phyloP scores from a whole-genome alignment of 2,888 invertebrate genomes.

The Oasisia sp. region DNA sequence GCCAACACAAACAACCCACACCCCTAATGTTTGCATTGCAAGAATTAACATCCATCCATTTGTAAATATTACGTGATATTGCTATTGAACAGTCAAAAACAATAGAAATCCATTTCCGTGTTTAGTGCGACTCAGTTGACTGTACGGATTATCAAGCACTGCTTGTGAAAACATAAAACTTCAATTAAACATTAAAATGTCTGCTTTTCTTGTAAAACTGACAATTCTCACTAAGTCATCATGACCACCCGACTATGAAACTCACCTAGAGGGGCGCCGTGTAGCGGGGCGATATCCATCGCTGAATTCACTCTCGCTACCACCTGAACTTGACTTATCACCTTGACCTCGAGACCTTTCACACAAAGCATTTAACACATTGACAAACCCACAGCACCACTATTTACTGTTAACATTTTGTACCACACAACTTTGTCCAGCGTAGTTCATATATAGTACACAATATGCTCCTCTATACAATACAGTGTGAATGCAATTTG shows the following conservation, averaged over 20 bases:
- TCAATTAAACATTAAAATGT: not conserved
- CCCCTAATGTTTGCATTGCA: not conserved
- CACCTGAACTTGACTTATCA: slow-evolving; percentile 49
- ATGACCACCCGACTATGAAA: too few species aligned
- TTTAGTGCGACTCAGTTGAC: too few species aligned
- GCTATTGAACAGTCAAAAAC: too few species aligned
- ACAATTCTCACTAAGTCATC: slow-evolving; percentile 8
- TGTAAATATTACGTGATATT: not conserved
- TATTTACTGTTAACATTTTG: not conserved
- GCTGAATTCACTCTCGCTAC: slow-evolving; percentile 47
- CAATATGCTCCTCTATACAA: too few species aligned
- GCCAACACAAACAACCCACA: not conserved
- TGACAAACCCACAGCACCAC: not conserved
- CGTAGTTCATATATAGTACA: too few species aligned
- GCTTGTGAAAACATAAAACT: too few species aligned
- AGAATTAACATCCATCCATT: not conserved
- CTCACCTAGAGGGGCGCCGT: not conserved
- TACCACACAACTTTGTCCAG: too few species aligned
- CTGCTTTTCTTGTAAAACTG: not conserved
- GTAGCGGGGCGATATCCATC: slow-evolving; percentile 49
- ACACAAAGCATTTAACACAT: slow-evolving; percentile 31
- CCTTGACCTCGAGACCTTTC: slow-evolving; percentile 61
- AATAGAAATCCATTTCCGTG: too few species aligned
- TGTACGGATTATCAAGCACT: too few species aligned
- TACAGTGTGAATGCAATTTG: too few species aligned